A percentile compares a stretch with the other conserved stretches of the same genome.
These are phyloP conservation scores for Parnassius smintheus DNA, from an alignment of 2,888 invertebrate species.

Conservation along the genomic window DNA sequence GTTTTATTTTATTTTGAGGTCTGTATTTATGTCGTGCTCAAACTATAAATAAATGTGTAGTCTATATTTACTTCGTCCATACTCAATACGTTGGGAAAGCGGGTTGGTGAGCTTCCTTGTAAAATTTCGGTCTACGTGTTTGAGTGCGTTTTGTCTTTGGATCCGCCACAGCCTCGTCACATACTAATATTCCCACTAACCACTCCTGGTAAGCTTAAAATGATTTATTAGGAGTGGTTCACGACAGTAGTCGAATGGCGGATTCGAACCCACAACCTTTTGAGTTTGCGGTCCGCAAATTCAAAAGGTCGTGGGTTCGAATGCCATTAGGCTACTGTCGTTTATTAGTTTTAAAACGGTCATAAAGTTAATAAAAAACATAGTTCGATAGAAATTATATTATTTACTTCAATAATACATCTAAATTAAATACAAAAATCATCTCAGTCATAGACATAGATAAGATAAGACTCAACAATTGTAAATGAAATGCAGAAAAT, in stretches of 20 bases:
- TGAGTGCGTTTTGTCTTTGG: too few relatives aligned
- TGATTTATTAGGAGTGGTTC: not conserved
- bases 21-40: too few relatives aligned
- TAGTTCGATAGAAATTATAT: constrained; percentile 15
- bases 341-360: not conserved
- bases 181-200: too few relatives aligned
- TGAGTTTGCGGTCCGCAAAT: not conserved
- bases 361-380: constrained; percentile 1
- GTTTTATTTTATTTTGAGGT: too few relatives aligned
- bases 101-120: too few relatives aligned
- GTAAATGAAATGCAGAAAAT: constrained; percentile 32
- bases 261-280: not conserved
- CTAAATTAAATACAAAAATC: constrained; percentile 32
- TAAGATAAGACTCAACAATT: constrained; percentile 28
- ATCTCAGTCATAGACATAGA: constrained; percentile 29
- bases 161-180: too few relatives aligned
- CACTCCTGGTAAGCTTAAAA: not conserved
- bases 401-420: constrained; percentile 22
- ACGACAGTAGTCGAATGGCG: not conserved
- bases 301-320: too few relatives aligned
- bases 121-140: too few relatives aligned
- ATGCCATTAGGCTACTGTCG: not conserved
- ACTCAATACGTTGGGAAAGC: too few relatives aligned
- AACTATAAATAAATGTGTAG: too few relatives aligned
- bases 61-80: too few relatives aligned